Evolutionary conservation across 2,888 invertebrate species (phyloP).

Genomic region (Dioctria rufipes): DNA sequence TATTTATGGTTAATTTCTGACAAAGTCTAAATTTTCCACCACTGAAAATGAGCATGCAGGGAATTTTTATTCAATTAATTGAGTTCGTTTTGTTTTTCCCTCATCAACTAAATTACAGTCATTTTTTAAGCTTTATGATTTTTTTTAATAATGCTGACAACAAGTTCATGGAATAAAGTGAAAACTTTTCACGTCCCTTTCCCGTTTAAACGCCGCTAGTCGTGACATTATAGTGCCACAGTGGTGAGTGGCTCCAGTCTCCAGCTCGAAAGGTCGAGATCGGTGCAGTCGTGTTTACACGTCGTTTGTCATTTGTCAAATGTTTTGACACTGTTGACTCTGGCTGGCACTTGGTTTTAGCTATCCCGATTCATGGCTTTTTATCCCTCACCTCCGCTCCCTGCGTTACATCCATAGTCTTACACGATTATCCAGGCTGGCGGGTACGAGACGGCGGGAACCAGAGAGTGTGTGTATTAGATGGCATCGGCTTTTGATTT

Average conservation of each 20-base stretch:
- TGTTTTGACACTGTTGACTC: slow-evolving; percentile 48
- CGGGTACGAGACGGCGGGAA: not conserved
- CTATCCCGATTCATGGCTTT: not conserved
- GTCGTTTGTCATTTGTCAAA: slow-evolving; percentile 51
- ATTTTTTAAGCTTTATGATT: too few relatives aligned
- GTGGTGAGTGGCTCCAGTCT: not conserved
- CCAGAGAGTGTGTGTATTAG: not conserved
- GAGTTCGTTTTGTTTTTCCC: too few relatives aligned
- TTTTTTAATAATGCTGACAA: too few relatives aligned
- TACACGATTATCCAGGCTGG: too few relatives aligned
- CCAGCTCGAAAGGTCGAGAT: slow-evolving; percentile 29
- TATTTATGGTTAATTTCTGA: too few relatives aligned
- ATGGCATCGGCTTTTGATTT: not conserved
- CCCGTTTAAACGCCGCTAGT: not conserved
- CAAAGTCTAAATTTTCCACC: too few relatives aligned
- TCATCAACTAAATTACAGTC: too few relatives aligned
- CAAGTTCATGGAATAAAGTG: too few relatives aligned
- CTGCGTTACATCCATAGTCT: not conserved
- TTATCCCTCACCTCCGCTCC: not conserved
- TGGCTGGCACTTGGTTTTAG: slow-evolving; percentile 19
- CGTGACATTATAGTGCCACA: not conserved
- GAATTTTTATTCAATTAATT: too few relatives aligned
- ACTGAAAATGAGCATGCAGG: too few relatives aligned
- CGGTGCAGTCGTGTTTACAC: slow-evolving; percentile 42
- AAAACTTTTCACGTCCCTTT: too few relatives aligned